A percentile compares a stretch with the other conserved stretches of the same genome.
These are phyloP conservation scores for Pituophis catenifer DNA, from an alignment of 2,113 vertebrate genomes.

Conservation along the genomic window DNA sequence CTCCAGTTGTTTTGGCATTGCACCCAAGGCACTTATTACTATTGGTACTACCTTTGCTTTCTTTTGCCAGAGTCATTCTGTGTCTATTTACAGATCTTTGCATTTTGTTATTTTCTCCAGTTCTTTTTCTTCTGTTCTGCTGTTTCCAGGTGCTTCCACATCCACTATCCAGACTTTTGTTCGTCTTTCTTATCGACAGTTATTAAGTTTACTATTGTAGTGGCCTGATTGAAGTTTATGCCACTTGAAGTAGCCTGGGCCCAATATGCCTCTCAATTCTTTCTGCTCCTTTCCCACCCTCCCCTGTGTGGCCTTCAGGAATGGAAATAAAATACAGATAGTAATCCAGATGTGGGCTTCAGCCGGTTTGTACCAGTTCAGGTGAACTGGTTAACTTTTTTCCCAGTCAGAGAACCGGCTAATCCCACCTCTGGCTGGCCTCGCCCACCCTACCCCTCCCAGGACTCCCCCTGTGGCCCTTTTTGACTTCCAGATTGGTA, in stretches of 20 bases:
- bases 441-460: too few relatives aligned
- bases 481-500: too few relatives aligned
- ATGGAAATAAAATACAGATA: not conserved
- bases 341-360: not conserved
- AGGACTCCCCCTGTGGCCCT: too few relatives aligned
- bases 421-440: too few relatives aligned
- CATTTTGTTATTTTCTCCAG: not conserved
- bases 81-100: not conserved
- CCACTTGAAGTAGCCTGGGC: not conserved
- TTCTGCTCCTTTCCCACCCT: not conserved
- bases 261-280: not conserved
- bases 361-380: too few relatives aligned
- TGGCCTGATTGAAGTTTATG: not conserved
- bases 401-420: too few relatives aligned
- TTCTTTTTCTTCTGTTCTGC: not conserved
- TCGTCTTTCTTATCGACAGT: too few relatives aligned
- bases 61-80: not conserved
- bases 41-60: not conserved
- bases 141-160: not conserved
- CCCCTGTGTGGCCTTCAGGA: not conserved
- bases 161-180: not conserved
- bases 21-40: not conserved
- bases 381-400: too few relatives aligned
- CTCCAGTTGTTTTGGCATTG: not conserved
- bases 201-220: not conserved